Conservation (phyloP, 2,113 vertebrate species). For the Larimichthys polyactis region DNA sequence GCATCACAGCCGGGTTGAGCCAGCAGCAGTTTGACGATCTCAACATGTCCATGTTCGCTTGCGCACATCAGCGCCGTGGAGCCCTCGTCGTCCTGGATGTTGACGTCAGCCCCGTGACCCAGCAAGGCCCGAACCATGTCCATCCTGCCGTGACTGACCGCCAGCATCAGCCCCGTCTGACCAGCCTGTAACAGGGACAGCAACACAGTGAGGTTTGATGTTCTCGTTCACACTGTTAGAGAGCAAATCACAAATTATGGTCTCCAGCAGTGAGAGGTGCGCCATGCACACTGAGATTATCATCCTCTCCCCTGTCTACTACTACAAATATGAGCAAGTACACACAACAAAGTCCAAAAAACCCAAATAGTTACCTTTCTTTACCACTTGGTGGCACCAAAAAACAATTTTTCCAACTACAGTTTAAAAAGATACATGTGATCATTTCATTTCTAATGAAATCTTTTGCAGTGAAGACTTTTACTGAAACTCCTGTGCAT, state of each 20-base stretch:
- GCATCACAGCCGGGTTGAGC: slow-evolving; percentile 92
- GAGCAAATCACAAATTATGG: not conserved
- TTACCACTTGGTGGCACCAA: slow-evolving; percentile 43
- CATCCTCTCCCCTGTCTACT: not conserved
- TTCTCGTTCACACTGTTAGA: not conserved
- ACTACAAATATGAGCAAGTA: not conserved
- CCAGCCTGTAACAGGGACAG: slow-evolving; percentile 87
- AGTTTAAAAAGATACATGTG: not conserved
- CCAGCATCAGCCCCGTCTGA: slow-evolving; percentile 97
- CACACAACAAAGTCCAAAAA: not conserved
- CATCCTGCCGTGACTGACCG: slow-evolving; percentile 96
- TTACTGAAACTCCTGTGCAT: not conserved
- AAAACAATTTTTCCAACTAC: fast-evolving
- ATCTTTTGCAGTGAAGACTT: not conserved
- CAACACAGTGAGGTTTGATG: not conserved
- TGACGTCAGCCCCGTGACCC: slow-evolving; percentile 92
- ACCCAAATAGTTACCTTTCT: not conserved
- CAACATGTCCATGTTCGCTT: slow-evolving; percentile 95
- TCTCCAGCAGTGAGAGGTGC: not conserved
- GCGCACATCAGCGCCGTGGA: slow-evolving; percentile 98
- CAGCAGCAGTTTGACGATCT: slow-evolving; percentile 96
- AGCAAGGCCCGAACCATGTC: slow-evolving; percentile 97
- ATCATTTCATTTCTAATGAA: not conserved
- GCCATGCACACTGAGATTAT: not conserved
- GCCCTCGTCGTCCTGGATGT: slow-evolving; percentile 96